Evolutionary conservation across 2,113 vertebrate species (phyloP).

Genomic region (Clarias macrocephalus): DNA sequence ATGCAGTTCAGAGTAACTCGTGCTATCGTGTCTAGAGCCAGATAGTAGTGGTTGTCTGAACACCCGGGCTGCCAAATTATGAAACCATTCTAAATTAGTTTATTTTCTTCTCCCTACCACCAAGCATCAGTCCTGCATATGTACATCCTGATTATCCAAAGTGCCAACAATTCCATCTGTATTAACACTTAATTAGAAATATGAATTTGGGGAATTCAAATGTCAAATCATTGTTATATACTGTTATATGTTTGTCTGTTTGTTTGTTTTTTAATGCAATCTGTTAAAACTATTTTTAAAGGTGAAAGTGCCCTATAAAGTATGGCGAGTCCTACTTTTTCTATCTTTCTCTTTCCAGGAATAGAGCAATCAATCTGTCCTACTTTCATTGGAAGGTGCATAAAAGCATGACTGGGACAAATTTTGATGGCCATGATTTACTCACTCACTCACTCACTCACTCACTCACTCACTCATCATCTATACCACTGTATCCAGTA

Average conservation of each 20-base stretch:
- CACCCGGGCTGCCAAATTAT: not conserved
- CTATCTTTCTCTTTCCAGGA: not conserved
- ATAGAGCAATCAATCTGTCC: not conserved
- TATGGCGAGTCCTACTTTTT: not conserved
- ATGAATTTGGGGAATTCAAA: not conserved
- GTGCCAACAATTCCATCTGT: not conserved
- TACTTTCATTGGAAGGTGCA: not conserved
- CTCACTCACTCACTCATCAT: no score
- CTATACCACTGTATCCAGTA: no score
- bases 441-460: no score
- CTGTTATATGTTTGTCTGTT: no score
- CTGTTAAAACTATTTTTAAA: no score
- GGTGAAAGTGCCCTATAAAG: not conserved
- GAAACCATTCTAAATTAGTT: not conserved
- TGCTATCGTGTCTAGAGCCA: not conserved
- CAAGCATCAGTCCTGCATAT: no score
- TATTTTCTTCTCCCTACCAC: not conserved
- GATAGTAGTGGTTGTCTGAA: not conserved
- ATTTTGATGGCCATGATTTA: not conserved
- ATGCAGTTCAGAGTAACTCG: not conserved
- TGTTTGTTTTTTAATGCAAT: no score
- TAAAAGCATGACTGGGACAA: not conserved
- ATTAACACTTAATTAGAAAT: not conserved
- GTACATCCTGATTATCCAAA: not conserved
- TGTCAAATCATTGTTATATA: not conserved